phyloP scores from a whole-genome alignment of 2,113 vertebrate species.

The Ceuthmochares aereus region DNA sequence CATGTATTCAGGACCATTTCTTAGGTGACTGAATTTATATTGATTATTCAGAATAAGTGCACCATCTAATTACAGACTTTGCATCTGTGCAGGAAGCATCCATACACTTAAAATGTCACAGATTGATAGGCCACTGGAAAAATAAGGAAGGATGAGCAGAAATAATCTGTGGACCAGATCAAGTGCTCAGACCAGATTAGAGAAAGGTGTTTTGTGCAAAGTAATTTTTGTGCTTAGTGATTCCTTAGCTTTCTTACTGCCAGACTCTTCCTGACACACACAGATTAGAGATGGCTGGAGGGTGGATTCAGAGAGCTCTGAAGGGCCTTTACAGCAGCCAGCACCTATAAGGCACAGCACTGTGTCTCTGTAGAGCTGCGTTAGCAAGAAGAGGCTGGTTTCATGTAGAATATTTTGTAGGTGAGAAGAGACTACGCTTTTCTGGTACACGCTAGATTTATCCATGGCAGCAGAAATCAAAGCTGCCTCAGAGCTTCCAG shows the following conservation, averaged over 20 bases:
- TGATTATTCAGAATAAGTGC: neutral
- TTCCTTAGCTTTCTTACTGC: slow-evolving; percentile 11
- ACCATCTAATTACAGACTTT: neutral
- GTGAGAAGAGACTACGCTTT: neutral
- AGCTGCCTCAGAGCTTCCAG: neutral
- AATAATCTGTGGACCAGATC: neutral
- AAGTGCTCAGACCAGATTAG: neutral
- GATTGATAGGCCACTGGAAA: neutral
- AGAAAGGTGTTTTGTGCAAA: neutral
- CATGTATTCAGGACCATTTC: neutral
- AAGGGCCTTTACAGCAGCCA: neutral
- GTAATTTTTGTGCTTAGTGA: slow-evolving; percentile 26
- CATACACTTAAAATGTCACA: neutral
- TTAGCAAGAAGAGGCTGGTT: neutral
- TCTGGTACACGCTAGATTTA: neutral
- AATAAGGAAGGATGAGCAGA: neutral
- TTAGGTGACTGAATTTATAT: slow-evolving; percentile 4
- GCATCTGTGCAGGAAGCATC: neutral
- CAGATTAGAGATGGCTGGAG: slow-evolving; percentile 20
- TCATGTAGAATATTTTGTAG: neutral
- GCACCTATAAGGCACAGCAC: neutral
- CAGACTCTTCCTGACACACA: neutral
- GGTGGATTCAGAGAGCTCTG: neutral
- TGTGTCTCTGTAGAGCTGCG: rapidly evolving
- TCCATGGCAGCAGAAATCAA: neutral